Conservation (phyloP, 2,888 invertebrate species). For the Uropetala carovei region DNA sequence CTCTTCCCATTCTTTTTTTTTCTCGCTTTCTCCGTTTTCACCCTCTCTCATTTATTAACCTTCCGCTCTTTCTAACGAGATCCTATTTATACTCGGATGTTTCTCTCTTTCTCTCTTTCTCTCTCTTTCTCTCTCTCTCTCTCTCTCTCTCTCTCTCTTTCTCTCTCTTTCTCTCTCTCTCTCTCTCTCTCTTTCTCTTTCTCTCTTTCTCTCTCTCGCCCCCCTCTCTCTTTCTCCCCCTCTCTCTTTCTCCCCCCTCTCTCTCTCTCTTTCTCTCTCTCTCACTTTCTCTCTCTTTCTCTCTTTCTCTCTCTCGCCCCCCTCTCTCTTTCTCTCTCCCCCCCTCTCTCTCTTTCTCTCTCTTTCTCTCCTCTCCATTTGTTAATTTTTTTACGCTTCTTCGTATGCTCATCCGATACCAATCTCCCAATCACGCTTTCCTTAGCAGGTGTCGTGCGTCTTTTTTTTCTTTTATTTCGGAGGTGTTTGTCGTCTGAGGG, state of each 20-base stretch:
- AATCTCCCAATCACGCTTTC: slow-evolving; percentile 50
- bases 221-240: no score
- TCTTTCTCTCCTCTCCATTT: neutral
- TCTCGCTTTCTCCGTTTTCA: slow-evolving; percentile 27
- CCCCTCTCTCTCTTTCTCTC: no score
- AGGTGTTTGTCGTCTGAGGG: neutral
- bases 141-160: no score
- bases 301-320: no score
- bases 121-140: neutral
- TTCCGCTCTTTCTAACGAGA: slow-evolving; percentile 33
- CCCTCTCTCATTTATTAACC: slow-evolving; percentile 11
- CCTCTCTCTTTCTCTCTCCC: no score
- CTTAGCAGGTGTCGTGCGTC: neutral
- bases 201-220: no score
- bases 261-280: neutral
- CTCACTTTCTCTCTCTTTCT: neutral
- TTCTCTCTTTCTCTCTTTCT: neutral
- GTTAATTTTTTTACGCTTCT: neutral
- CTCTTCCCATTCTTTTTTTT: neutral
- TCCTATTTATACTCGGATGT: slow-evolving; percentile 5
- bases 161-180: no score
- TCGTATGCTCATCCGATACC: neutral
- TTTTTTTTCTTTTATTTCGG: neutral
- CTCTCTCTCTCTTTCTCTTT: no score
- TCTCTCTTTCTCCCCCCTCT: no score